Percentiles rank a stretch among this genome's conserved stretches.
phyloP scores from a whole-genome alignment of 2,888 invertebrate species.

The Cataglyphis livida region DNA sequence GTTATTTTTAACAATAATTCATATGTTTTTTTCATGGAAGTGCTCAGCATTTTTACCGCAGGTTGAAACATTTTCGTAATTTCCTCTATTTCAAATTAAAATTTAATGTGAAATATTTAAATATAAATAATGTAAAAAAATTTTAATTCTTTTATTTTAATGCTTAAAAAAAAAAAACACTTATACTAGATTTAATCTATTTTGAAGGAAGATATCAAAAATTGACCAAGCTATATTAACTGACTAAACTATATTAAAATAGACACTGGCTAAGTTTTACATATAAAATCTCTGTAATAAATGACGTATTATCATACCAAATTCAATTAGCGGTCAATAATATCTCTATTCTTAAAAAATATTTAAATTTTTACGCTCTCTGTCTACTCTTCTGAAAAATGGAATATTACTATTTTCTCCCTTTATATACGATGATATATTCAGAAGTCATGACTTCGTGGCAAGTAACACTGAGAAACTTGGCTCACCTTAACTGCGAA shows the following conservation, averaged over 20 bases:
- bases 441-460: constrained; percentile 15
- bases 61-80: neutral
- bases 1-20: neutral
- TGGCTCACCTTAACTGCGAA: constrained; percentile 26
- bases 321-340: neutral
- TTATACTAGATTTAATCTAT: neutral
- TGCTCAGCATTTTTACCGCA: neutral
- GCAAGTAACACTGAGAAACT: constrained; percentile 13
- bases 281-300: neutral
- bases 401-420: neutral
- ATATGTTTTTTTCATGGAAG: neutral
- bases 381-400: neutral
- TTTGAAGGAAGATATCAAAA: neutral
- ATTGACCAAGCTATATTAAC: neutral
- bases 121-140: neutral
- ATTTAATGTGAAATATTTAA: neutral
- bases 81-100: neutral
- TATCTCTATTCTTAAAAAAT: neutral
- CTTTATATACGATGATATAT: neutral
- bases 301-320: neutral
- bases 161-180: neutral
- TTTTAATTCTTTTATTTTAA: neutral
- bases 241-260: no score
- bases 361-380: neutral
- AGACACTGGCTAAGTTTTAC: neutral